Evolutionary conservation across 1,140 invertebrate species (phyloP).

Genomic region (Neotoxoptera formosana): DNA sequence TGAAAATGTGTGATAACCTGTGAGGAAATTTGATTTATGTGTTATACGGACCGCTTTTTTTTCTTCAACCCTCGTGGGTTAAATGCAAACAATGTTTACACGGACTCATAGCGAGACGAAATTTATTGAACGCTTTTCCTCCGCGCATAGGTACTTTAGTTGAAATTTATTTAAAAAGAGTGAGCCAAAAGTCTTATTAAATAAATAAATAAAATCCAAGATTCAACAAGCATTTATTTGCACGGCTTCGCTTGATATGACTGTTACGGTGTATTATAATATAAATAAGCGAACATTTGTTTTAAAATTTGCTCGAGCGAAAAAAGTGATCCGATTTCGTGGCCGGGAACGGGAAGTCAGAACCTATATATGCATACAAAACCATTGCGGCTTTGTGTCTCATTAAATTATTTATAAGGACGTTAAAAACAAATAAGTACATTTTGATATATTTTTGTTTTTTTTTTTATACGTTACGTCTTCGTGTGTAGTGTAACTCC

Average conservation of each 20-base stretch:
- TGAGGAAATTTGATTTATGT: not conserved
- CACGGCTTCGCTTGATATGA: not conserved
- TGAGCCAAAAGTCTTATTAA: not conserved
- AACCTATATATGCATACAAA: not conserved
- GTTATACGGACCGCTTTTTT: not conserved
- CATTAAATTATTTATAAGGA: not conserved
- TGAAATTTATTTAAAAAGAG: not conserved
- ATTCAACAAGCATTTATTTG: not conserved
- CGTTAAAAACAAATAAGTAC: not conserved
- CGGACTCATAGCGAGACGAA: not conserved
- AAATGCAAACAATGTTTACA: conserved; percentile 3
- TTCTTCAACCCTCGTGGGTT: not conserved
- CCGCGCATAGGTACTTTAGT: no score
- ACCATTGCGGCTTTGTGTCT: not conserved
- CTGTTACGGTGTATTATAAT: not conserved
- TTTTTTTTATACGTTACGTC: not conserved
- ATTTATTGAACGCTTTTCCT: conserved; percentile 21
- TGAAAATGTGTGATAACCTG: not conserved
- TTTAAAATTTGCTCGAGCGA: not conserved
- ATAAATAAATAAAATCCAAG: conserved; percentile 24
- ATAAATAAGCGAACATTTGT: not conserved
- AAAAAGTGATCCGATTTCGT: not conserved
- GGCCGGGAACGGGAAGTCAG: not conserved
- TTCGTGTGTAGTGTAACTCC: not conserved
- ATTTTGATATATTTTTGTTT: not conserved